These are phyloP conservation scores for Epistrophella euchroma DNA, from an alignment of 2,888 invertebrate genomes.

Conservation along the genomic window DNA sequence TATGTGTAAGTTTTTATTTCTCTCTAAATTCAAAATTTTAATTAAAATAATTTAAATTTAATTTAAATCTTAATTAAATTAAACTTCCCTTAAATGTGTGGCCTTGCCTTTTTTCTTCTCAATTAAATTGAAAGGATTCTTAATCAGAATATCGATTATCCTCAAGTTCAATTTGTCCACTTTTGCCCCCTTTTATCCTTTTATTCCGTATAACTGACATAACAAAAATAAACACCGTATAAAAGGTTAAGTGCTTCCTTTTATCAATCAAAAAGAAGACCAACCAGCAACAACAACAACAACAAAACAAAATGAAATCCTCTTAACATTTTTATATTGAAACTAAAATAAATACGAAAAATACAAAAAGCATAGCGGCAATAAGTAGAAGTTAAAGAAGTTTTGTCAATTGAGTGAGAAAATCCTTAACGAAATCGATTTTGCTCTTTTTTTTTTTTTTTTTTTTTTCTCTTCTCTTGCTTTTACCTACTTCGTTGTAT, in stretches of 20 bases:
- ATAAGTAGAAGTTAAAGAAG: constrained; percentile 20
- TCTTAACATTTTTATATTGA: constrained; percentile 63
- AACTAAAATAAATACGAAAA: constrained; percentile 57
- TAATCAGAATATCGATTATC: constrained; percentile 58
- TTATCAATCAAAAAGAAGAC: constrained; percentile 64
- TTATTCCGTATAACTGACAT: constrained; percentile 57
- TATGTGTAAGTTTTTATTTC: too few relatives aligned
- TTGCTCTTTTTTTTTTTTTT: constrained; percentile 26
- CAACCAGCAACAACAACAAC: constrained; percentile 4
- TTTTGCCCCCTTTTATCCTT: constrained; percentile 43
- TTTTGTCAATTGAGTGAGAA: constrained; percentile 71
- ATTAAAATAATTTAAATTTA: too few relatives aligned
- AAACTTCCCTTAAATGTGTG: background rate
- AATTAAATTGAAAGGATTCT: constrained; percentile 69
- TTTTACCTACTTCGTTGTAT: background rate
- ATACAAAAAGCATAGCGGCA: constrained; percentile 9
- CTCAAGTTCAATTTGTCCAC: constrained; percentile 64
- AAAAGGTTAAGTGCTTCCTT: constrained; percentile 34
- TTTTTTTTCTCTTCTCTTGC: background rate
- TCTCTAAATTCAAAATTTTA: too few relatives aligned
- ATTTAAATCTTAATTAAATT: background rate
- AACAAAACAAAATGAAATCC: constrained; percentile 33
- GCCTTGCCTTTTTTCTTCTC: constrained; percentile 9
- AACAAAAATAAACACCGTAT: constrained; percentile 50
- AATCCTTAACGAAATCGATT: constrained; percentile 71